Conservation (phyloP, 2,888 invertebrate genomes). For the Linyphia triangularis region DNA sequence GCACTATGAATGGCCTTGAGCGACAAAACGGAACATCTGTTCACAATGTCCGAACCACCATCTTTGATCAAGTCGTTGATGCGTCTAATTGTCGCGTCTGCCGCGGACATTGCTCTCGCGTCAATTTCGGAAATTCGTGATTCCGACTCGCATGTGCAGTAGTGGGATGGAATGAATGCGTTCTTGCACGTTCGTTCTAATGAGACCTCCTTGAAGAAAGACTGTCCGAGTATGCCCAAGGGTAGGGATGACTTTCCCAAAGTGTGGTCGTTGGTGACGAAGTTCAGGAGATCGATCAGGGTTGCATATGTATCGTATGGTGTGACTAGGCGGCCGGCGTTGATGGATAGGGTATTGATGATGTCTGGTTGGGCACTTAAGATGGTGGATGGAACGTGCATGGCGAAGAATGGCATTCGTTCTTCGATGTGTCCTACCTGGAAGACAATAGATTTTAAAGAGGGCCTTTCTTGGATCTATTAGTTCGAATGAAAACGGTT, state of each 20-base stretch:
- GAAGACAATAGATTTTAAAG: too few species aligned
- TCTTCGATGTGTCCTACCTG: constrained; percentile 79
- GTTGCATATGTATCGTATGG: constrained; percentile 80
- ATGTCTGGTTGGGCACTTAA: constrained; percentile 77
- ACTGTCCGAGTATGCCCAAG: constrained; percentile 9
- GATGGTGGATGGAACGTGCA: constrained; percentile 78
- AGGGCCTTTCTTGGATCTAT: too few species aligned
- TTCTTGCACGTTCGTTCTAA: constrained; percentile 86
- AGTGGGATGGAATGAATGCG: constrained; percentile 90
- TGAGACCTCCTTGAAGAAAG: constrained; percentile 82
- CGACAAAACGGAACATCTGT: constrained; percentile 10
- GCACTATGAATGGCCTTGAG: constrained; percentile 8
- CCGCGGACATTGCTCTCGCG: constrained; percentile 72
- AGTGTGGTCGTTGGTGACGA: neutral
- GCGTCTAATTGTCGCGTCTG: constrained; percentile 20
- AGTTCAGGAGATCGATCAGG: constrained; percentile 47
- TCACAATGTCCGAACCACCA: neutral
- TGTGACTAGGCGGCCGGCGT: constrained; percentile 79
- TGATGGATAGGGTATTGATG: constrained; percentile 77
- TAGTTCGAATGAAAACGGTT: too few species aligned
- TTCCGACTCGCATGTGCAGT: constrained; percentile 91
- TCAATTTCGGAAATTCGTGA: constrained; percentile 83
- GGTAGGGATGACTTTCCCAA: constrained; percentile 2
- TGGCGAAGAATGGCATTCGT: constrained; percentile 79
- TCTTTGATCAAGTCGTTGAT: constrained; percentile 54